Evolutionary conservation across 2,113 vertebrate species (phyloP), one percentile per base, ranked within the genome.

Genomic region (Nipponia nippon): DNA sequence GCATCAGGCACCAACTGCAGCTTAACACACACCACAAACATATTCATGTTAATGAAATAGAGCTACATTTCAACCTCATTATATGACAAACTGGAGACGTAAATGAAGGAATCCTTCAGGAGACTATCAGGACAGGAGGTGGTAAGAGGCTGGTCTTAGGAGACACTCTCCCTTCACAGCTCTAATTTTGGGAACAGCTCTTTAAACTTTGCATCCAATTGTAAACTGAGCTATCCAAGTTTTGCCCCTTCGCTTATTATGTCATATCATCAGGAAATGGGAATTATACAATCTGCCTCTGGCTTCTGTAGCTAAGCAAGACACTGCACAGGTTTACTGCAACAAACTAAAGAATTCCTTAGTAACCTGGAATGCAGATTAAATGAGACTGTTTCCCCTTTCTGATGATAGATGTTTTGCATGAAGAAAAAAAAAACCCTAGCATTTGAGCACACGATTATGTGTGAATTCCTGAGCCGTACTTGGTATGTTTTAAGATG

Each of bases 221-320:
- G 76, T 75, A 82, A 96, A 79, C 26, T 49, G 38, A 92, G 59
- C 81, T 82, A 53, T 72, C n/a, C 71, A 73, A 66, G 70, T 42
- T 87, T 77, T 96, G 78, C 70, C 83, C 61, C 83, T 83, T 91
- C 88, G 58, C 70, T 91, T 83, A 47, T 32, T 80, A 55, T 89
- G 72, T 62, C 94, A 86, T 50, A 75, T 70, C 95, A 93, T 77
- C 93, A 96, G 96, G 95, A 97, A 97, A 90, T 20, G 42, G 66
- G 75, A 97, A 94, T 97, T 80, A 84, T 61, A 93, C 84, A 89
- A 53, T 80, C 62, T 94, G 81, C 89, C 83, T 90, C 94, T 91
- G 96, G 91, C 91, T 96, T 95, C 95, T 94, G 95, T 92, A 96
- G 94, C 92, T 97, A 97, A 93, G 94, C 87, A 97, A 96, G 95